phyloP scores from a whole-genome alignment of 1,140 invertebrate genomes.

The Tyrophagus putrescentiae region DNA sequence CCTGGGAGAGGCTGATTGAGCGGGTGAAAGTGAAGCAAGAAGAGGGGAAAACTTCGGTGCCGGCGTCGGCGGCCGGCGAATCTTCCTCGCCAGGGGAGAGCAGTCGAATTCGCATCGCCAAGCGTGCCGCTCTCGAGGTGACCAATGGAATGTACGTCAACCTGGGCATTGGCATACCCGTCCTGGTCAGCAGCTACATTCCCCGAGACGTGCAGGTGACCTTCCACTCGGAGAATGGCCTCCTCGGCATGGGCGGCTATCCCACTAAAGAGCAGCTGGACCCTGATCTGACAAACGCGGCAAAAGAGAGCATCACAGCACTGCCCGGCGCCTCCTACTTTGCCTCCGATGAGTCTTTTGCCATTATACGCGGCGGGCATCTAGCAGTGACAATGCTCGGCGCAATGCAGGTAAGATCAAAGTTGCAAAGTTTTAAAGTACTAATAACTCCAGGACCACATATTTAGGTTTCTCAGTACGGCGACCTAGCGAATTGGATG shows the following conservation, averaged over 20 bases:
- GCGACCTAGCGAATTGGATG: slow-evolving; percentile 99
- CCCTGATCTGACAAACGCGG: slow-evolving; percentile 93
- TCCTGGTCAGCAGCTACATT: slow-evolving; percentile 84
- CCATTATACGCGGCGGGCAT: slow-evolving; percentile 95
- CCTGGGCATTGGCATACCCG: slow-evolving; percentile 90
- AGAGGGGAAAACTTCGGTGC: slow-evolving; percentile 32
- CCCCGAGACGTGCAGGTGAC: slow-evolving; percentile 43
- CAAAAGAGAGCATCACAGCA: slow-evolving; percentile 91
- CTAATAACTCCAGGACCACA: neutral
- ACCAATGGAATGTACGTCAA: slow-evolving; percentile 93
- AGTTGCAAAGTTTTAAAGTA: too few relatives aligned
- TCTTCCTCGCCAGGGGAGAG: slow-evolving; percentile 39
- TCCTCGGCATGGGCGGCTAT: slow-evolving; percentile 60
- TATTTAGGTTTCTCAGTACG: slow-evolving; percentile 55
- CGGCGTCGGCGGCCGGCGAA: slow-evolving; percentile 50
- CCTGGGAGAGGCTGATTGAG: slow-evolving; percentile 83
- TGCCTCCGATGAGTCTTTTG: slow-evolving; percentile 92
- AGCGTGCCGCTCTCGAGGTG: slow-evolving; percentile 85
- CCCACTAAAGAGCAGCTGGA: slow-evolving; percentile 54
- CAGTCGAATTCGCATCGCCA: slow-evolving; percentile 75
- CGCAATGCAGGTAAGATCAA: slow-evolving; percentile 91
- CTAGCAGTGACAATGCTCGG: slow-evolving; percentile 89
- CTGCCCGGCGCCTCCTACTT: slow-evolving; percentile 79
- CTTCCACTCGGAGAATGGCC: slow-evolving; percentile 93
- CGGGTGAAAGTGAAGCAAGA: slow-evolving; percentile 26